phyloP scores from a whole-genome alignment of 2,113 vertebrate species.

The Centrocercus urophasianus region DNA sequence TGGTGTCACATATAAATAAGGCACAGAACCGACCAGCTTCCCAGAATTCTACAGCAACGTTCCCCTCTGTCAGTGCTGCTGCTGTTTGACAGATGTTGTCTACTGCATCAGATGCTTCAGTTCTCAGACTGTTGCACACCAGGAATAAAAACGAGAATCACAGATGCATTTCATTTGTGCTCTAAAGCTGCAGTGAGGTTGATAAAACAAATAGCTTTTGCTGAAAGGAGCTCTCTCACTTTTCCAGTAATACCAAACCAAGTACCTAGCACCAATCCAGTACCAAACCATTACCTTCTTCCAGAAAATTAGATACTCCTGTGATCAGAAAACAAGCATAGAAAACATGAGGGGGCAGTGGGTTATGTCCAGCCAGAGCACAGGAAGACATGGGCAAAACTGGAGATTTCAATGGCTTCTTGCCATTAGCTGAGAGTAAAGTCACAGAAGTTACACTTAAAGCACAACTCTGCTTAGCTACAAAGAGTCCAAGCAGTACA shows the following conservation, averaged over 20 bases:
- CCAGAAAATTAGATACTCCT: background rate
- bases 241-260: background rate
- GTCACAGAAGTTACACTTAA: background rate
- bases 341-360: background rate
- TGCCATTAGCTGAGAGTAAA: background rate
- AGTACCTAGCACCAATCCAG: background rate
- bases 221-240: background rate
- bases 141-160: background rate
- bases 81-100: background rate
- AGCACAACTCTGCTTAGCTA: background rate
- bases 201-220: constrained; percentile 33
- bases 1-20: background rate
- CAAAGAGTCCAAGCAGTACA: background rate
- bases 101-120: background rate
- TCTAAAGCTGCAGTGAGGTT: background rate
- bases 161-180: background rate
- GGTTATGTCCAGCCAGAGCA: background rate
- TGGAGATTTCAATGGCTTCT: background rate
- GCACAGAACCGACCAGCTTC: background rate
- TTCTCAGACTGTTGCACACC: background rate
- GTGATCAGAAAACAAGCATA: background rate
- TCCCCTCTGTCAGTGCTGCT: background rate
- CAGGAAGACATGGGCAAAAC: background rate
- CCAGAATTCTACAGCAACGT: background rate
- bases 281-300: background rate